Evolutionary conservation across 2,888 invertebrate genomes (phyloP).

Genomic region (Tanypteryx hageni): DNA sequence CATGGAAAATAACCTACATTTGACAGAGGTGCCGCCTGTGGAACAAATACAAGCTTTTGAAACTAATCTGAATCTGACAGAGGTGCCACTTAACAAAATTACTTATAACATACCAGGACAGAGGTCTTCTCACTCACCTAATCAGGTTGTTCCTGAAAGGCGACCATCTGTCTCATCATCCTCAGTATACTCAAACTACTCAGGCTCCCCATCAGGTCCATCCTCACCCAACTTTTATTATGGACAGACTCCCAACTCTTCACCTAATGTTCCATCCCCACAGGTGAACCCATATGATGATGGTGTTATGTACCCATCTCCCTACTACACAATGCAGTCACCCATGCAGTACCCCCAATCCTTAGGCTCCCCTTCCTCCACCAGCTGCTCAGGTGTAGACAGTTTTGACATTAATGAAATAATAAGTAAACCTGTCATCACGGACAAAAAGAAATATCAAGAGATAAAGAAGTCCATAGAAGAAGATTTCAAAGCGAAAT

Average conservation of each 20-base stretch:
- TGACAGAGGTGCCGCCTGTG: background rate
- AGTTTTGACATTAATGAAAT: background rate
- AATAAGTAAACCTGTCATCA: background rate
- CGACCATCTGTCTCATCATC: background rate
- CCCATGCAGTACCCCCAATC: background rate
- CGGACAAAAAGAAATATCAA: background rate
- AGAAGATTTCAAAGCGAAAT: background rate
- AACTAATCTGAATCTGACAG: background rate
- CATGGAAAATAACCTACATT: background rate
- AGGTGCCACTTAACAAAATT: background rate
- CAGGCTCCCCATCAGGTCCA: slow-evolving; percentile 27
- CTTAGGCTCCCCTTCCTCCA: background rate
- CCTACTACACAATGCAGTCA: background rate
- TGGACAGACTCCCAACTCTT: slow-evolving; percentile 27
- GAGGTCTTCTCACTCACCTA: background rate
- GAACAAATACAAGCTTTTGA: background rate
- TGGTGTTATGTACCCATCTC: background rate
- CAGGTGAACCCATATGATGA: slow-evolving; percentile 12
- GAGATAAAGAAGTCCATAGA: background rate
- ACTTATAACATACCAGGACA: background rate
- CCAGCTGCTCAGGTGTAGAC: background rate
- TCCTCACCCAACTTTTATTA: slow-evolving; percentile 34
- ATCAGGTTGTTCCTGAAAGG: slow-evolving; percentile 30
- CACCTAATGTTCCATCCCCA: slow-evolving; percentile 42
- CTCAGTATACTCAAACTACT: background rate